These are phyloP conservation scores for Philhelius pedissequus DNA, from an alignment of 2,888 invertebrate genomes.

Conservation along the genomic window DNA sequence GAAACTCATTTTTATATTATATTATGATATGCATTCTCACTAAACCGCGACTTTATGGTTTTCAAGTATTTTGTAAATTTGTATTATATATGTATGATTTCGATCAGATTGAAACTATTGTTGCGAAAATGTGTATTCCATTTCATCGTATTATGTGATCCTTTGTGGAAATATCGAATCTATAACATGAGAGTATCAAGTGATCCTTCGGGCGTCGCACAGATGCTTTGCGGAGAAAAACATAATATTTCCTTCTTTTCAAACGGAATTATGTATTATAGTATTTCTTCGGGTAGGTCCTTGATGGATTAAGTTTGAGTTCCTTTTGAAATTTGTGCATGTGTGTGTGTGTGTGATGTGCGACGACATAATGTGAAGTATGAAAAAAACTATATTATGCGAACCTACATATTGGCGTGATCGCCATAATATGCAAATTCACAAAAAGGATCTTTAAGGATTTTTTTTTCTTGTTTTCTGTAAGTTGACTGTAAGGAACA, in stretches of 20 bases:
- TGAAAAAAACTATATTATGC: background rate
- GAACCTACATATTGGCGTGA: constrained; percentile 19
- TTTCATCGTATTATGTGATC: constrained; percentile 28
- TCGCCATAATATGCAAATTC: constrained; percentile 64
- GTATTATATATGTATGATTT: background rate
- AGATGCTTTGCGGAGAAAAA: constrained; percentile 18
- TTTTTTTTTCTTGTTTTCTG: background rate
- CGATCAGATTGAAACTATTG: constrained; percentile 39
- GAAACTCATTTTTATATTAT: background rate
- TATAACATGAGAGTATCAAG: constrained; percentile 50
- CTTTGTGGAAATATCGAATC: background rate
- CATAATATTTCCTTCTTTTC: background rate
- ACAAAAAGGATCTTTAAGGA: constrained; percentile 6
- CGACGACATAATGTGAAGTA: constrained; percentile 14
- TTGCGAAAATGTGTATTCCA: constrained; percentile 42
- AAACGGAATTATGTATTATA: background rate
- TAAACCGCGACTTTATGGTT: constrained; percentile 62
- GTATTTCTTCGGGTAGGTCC: constrained; percentile 51
- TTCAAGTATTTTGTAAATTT: constrained; percentile 21
- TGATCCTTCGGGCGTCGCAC: constrained; percentile 52
- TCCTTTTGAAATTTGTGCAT: background rate
- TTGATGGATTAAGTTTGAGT: constrained; percentile 41
- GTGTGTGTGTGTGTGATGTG: background rate
- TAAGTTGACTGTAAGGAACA: constrained; percentile 10
- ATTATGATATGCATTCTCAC: constrained; percentile 30